Percentiles rank a stretch among this genome's conserved stretches.
These are phyloP conservation scores for Acanthochromis polyacanthus DNA, from an alignment of 2,113 vertebrate species.

Conservation along the genomic window DNA sequence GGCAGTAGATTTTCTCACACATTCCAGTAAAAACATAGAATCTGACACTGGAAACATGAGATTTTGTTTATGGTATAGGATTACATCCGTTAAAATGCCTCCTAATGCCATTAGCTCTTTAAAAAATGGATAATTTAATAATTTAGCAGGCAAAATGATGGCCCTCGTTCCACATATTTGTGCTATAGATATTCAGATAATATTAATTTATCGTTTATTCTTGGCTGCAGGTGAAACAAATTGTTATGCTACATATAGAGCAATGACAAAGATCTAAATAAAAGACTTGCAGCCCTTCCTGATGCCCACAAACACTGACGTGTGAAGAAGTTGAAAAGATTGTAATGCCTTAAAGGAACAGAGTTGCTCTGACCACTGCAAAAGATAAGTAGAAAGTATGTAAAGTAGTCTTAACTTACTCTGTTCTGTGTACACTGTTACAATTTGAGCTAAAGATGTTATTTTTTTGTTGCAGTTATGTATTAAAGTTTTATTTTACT, in stretches of 20 bases:
- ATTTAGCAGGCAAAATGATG: not conserved
- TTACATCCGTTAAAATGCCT: constrained; percentile 10
- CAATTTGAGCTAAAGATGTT: constrained; percentile 55
- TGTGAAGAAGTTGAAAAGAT: constrained; percentile 1
- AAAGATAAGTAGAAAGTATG: constrained; percentile 35
- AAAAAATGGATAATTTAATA: not conserved
- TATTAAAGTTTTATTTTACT: constrained; percentile 62
- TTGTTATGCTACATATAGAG: not conserved
- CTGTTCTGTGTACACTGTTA: constrained; percentile 64
- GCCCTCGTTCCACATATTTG: not conserved
- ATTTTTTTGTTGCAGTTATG: constrained; percentile 54
- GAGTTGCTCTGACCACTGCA: constrained; percentile 29
- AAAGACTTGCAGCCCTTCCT: constrained; percentile 16
- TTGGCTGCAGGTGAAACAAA: constrained; percentile 7
- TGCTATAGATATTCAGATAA: not conserved
- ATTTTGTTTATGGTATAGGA: constrained; percentile 18
- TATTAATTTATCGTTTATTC: constrained; percentile 6
- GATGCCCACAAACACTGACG: constrained; percentile 1
- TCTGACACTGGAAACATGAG: constrained; percentile 45
- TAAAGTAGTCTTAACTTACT: constrained; percentile 68
- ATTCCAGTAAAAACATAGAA: constrained; percentile 55
- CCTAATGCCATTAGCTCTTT: not conserved
- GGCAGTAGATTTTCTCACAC: constrained; percentile 50
- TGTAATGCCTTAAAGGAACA: constrained; percentile 46
- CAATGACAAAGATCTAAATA: not conserved